Evolutionary conservation across 2,888 invertebrate genomes (phyloP).

Genomic region (Atethmia centrago): DNA sequence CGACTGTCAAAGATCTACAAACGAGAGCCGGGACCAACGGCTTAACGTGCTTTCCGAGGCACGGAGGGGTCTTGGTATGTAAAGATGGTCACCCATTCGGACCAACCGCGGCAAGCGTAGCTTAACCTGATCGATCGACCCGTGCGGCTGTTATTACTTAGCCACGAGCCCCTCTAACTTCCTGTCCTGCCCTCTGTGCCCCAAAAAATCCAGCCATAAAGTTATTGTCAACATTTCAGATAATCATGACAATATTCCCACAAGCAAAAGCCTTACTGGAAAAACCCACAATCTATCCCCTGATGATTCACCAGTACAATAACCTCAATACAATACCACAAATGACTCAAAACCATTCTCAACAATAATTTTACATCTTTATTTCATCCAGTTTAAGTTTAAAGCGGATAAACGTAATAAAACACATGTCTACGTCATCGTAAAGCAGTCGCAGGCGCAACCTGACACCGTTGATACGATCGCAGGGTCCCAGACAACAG

Average conservation of each 20-base stretch:
- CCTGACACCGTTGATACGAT: slow-evolving; percentile 75
- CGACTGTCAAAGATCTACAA: too few relatives aligned
- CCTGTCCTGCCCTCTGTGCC: too few relatives aligned
- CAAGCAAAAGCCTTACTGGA: slow-evolving; percentile 10
- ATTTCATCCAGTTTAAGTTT: slow-evolving; percentile 59
- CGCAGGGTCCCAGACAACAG: slow-evolving; percentile 61
- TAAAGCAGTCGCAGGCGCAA: slow-evolving; percentile 72
- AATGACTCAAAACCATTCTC: slow-evolving; percentile 41
- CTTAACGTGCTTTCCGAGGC: too few relatives aligned
- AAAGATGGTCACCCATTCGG: too few relatives aligned
- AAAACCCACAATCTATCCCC: slow-evolving; percentile 11
- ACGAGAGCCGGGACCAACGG: too few relatives aligned
- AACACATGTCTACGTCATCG: slow-evolving; percentile 59
- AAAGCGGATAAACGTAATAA: slow-evolving; percentile 59
- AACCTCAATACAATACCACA: slow-evolving; percentile 48
- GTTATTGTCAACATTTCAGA: background rate
- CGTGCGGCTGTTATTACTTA: too few relatives aligned
- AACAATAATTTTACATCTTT: slow-evolving; percentile 51
- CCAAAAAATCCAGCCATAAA: background rate
- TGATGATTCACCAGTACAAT: slow-evolving; percentile 49
- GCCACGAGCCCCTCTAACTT: too few relatives aligned
- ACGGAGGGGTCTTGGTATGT: too few relatives aligned
- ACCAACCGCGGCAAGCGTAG: too few relatives aligned
- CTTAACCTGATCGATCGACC: too few relatives aligned
- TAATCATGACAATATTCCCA: background rate